Conservation (phyloP, 2,888 invertebrate genomes). For the Aphidoletes aphidimyza region DNA sequence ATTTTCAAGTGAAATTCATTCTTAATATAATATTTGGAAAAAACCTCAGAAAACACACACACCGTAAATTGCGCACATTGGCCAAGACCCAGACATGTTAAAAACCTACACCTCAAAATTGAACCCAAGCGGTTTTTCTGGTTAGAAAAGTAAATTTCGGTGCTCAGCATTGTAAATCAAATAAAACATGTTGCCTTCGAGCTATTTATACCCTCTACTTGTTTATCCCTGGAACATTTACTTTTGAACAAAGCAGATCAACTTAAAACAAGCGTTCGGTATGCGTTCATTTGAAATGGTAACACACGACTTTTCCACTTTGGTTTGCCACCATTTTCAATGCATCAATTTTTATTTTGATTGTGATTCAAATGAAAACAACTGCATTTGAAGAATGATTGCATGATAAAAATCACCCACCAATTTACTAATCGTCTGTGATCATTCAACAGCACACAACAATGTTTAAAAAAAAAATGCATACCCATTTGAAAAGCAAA, state of each 20-base stretch:
- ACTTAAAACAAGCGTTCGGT: background rate
- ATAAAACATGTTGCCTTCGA: conserved; percentile 20
- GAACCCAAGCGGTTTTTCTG: background rate
- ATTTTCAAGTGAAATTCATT: background rate
- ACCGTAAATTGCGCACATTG: too few relatives aligned
- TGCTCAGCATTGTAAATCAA: conserved; percentile 20
- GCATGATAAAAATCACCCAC: too few relatives aligned
- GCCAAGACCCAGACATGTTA: background rate
- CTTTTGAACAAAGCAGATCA: background rate
- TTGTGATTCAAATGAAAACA: background rate
- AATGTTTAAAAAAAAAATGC: too few relatives aligned
- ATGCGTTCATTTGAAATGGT: background rate
- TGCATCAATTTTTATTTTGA: background rate
- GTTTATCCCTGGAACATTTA: background rate
- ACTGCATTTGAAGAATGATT: background rate
- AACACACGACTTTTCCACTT: background rate
- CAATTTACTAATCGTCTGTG: too few relatives aligned
- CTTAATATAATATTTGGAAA: background rate
- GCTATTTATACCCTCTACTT: background rate
- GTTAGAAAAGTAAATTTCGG: background rate
- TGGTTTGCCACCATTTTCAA: background rate
- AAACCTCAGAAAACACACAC: background rate
- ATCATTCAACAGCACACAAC: too few relatives aligned
- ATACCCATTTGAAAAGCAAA: too few relatives aligned
- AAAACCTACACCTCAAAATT: background rate